Conservation (phyloP, 2,888 invertebrate species). For the Spialia ferax region DNA sequence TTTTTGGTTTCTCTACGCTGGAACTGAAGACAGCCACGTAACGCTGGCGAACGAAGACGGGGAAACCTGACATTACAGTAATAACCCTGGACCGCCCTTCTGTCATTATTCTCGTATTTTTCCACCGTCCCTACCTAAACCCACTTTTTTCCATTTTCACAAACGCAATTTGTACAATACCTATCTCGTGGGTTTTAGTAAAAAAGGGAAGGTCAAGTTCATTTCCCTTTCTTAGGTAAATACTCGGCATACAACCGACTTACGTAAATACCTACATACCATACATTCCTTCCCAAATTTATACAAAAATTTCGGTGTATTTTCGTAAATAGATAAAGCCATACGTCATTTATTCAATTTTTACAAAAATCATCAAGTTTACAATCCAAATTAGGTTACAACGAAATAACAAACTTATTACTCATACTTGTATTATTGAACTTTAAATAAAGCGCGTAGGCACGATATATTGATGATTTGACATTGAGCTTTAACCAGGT, state of each 20-base stretch:
- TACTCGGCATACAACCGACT: too few species aligned
- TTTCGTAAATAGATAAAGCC: too few species aligned
- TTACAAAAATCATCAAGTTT: background rate
- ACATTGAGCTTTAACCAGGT: slow-evolving; percentile 27
- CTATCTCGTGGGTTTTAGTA: background rate
- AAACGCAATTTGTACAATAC: slow-evolving; percentile 9
- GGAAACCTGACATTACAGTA: slow-evolving; percentile 82
- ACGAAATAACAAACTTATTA: background rate
- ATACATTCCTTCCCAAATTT: too few species aligned
- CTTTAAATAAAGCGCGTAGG: background rate
- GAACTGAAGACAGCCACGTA: slow-evolving; percentile 75
- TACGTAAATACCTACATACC: too few species aligned
- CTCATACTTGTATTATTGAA: background rate
- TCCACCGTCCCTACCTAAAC: slow-evolving; percentile 70
- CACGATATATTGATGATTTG: background rate
- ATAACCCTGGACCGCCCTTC: slow-evolving; percentile 80
- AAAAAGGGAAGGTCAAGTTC: too few species aligned
- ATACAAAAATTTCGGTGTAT: too few species aligned
- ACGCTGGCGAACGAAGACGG: slow-evolving; percentile 77
- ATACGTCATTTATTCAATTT: too few species aligned
- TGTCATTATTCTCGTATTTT: slow-evolving; percentile 82
- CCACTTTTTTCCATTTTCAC: slow-evolving; percentile 46
- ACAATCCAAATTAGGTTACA: background rate
- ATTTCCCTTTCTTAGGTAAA: too few species aligned
- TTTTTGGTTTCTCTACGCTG: slow-evolving; percentile 77